A percentile compares a stretch with the other conserved stretches of the same genome.
phyloP scores from a whole-genome alignment of 2,113 vertebrate genomes.

The Lipophrys pholis region DNA sequence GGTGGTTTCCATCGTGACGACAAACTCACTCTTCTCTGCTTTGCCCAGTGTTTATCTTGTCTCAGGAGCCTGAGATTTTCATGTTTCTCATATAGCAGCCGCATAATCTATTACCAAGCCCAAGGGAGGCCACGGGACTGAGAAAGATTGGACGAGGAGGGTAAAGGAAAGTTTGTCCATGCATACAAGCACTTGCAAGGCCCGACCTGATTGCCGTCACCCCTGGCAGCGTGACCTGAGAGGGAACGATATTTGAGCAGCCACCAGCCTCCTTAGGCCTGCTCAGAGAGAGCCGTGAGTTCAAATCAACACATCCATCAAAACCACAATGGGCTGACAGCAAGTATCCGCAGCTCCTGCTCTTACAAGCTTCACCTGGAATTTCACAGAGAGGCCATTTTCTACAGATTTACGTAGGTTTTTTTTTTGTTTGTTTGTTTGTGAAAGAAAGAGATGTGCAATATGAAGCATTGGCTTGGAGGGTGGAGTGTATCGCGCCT shows the following conservation, averaged over 20 bases:
- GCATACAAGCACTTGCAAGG: constrained; percentile 22
- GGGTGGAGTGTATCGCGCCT: constrained; percentile 1
- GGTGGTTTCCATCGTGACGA: constrained; percentile 53
- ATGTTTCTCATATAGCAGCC: constrained; percentile 24
- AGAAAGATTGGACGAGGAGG: background rate
- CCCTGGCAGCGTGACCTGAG: constrained; percentile 34
- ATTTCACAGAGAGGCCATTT: constrained; percentile 27
- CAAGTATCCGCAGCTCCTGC: constrained; percentile 11
- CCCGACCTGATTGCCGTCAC: constrained; percentile 14
- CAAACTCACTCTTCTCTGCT: constrained; percentile 13
- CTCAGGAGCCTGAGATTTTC: constrained; percentile 23
- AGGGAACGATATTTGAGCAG: constrained; percentile 20
- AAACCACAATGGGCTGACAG: constrained; percentile 35
- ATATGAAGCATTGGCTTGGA: constrained; percentile 2
- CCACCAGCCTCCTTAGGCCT: constrained; percentile 17
- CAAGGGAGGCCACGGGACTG: constrained; percentile 24
- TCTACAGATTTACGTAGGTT: background rate
- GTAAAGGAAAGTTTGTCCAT: background rate
- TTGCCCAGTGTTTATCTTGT: constrained; percentile 17
- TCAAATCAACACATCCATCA: constrained; percentile 67
- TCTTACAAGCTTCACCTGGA: constrained; percentile 42
- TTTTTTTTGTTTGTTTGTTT: constrained; percentile 12
- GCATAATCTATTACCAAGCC: constrained; percentile 33
- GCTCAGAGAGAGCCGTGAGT: constrained; percentile 3
- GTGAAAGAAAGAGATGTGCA: constrained; percentile 12